Percentiles rank a stretch among this genome's conserved stretches.
These are phyloP conservation scores for Philaethria dido DNA, from an alignment of 2,888 invertebrate genomes.

Conservation along the genomic window DNA sequence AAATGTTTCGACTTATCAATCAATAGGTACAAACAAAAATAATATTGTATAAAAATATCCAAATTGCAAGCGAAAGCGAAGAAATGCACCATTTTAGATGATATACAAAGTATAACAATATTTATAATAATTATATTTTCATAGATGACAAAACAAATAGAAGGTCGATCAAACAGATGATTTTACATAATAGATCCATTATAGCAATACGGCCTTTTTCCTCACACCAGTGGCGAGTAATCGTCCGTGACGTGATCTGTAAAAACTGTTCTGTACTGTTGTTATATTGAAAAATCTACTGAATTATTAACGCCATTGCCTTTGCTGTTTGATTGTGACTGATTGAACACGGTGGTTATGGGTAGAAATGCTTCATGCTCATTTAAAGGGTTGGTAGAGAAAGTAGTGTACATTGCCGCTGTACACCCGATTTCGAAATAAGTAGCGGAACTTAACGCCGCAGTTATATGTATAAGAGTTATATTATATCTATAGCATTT, in stretches of 20 bases:
- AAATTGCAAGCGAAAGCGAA: neutral
- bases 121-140: neutral
- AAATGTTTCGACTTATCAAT: too few relatives aligned
- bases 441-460: too few relatives aligned
- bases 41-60: too few relatives aligned
- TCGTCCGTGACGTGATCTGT: neutral
- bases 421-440: too few relatives aligned
- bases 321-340: neutral
- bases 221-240: conserved; percentile 13
- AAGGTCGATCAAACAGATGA: conserved; percentile 6
- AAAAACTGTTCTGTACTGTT: conserved; percentile 2
- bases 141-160: conserved; percentile 3
- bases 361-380: neutral
- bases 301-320: neutral
- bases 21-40: too few relatives aligned
- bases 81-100: neutral
- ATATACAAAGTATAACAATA: neutral
- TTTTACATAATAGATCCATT: conserved; percentile 6
- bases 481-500: too few relatives aligned
- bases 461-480: too few relatives aligned
- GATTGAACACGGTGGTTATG: neutral
- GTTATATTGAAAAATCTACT: conserved; percentile 13
- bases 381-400: too few relatives aligned
- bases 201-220: conserved; percentile 9
- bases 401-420: too few relatives aligned